Conservation (phyloP, 2,113 vertebrate species). For the Amia ocellicauda region DNA sequence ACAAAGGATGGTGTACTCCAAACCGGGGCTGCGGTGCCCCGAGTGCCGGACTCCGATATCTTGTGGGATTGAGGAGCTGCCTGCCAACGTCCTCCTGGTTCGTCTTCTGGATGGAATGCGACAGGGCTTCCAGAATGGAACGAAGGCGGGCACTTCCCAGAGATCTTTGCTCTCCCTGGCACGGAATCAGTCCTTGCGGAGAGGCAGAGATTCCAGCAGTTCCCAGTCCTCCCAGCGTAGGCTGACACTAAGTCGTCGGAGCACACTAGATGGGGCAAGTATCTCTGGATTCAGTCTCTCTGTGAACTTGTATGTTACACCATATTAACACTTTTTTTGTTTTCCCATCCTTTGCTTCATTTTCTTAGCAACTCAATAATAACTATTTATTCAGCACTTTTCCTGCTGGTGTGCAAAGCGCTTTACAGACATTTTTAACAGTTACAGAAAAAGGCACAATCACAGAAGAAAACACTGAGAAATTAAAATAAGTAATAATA, state of each 20-base stretch:
- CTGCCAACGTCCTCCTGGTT: constrained; percentile 79
- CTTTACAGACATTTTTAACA: not conserved
- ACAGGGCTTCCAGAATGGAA: constrained; percentile 29
- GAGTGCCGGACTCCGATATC: constrained; percentile 75
- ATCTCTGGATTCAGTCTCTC: not conserved
- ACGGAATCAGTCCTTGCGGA: constrained; percentile 49
- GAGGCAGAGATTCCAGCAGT: constrained; percentile 49
- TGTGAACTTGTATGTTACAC: not conserved
- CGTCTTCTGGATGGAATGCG: constrained; percentile 76
- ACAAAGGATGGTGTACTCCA: constrained; percentile 71
- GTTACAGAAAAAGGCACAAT: too few species aligned
- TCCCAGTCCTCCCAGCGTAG: constrained; percentile 56
- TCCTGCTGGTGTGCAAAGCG: too few species aligned
- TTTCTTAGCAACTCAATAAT: not conserved
- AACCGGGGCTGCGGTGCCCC: constrained; percentile 78
- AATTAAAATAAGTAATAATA: too few species aligned
- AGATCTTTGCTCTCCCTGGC: constrained; percentile 49
- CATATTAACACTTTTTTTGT: not conserved
- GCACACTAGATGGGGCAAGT: constrained; percentile 74
- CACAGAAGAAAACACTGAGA: too few species aligned
- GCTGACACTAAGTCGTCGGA: constrained; percentile 54
- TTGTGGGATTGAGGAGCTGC: constrained; percentile 79
- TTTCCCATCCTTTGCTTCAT: not conserved
- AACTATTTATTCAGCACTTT: not conserved
- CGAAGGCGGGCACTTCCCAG: constrained; percentile 51